A percentile compares a stretch with the other conserved stretches of the same genome.
These are phyloP conservation scores for Lycaena phlaeas DNA, from an alignment of 2,888 invertebrate species.

Conservation along the genomic window DNA sequence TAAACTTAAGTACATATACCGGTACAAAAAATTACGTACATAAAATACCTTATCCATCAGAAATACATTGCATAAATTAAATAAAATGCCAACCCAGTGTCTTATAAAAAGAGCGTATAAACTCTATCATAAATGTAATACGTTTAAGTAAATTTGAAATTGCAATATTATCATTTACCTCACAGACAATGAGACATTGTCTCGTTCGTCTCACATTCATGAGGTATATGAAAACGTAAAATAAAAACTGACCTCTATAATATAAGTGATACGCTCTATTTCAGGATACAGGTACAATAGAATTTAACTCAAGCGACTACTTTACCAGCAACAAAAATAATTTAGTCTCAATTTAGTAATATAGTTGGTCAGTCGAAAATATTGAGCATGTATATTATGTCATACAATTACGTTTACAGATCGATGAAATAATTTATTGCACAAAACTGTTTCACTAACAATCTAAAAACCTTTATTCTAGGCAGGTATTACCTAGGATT, in stretches of 20 bases:
- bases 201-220: too few species aligned
- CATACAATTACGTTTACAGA: conserved; percentile 42
- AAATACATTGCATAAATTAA: neutral
- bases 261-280: neutral
- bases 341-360: conserved; percentile 31
- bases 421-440: conserved; percentile 60
- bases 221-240: too few species aligned
- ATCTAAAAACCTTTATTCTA: conserved; percentile 27
- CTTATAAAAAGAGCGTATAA: neutral
- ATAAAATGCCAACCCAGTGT: neutral
- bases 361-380: conserved; percentile 70
- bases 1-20: too few species aligned
- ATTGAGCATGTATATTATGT: conserved; percentile 57
- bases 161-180: too few species aligned
- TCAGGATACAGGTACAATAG: neutral
- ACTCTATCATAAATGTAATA: neutral
- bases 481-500: conserved; percentile 24
- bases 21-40: too few species aligned
- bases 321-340: conserved; percentile 22
- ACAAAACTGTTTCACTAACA: conserved; percentile 51
- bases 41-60: too few species aligned
- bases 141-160: too few species aligned
- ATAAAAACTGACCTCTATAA: neutral
- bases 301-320: conserved; percentile 11
- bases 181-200: too few species aligned